These are phyloP conservation scores for Xenus cinereus DNA, from an alignment of 2,113 vertebrate species.

Conservation along the genomic window DNA sequence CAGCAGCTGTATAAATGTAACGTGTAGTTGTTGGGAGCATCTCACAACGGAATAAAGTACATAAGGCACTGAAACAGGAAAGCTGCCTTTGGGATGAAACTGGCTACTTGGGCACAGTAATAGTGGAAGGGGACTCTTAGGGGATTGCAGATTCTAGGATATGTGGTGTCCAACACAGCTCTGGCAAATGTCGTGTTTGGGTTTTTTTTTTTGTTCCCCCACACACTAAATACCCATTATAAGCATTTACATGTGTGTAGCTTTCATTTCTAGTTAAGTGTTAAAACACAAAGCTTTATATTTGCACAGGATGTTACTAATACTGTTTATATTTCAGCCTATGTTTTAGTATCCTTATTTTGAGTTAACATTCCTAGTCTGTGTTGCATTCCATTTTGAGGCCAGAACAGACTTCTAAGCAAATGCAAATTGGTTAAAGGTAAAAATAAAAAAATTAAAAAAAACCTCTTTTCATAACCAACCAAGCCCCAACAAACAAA, in stretches of 20 bases:
- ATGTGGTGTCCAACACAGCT: neutral
- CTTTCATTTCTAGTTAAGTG: neutral
- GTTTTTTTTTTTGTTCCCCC: neutral
- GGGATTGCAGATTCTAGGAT: neutral
- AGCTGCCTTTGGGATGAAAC: neutral
- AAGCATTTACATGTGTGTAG: neutral
- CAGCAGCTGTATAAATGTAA: neutral
- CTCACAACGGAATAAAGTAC: neutral
- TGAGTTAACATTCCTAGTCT: neutral
- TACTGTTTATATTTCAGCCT: neutral
- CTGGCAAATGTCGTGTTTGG: neutral
- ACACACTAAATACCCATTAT: neutral
- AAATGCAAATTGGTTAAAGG: neutral
- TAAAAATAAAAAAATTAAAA: neutral
- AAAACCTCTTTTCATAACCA: neutral
- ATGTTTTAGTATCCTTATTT: neutral
- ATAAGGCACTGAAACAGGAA: rapidly evolving
- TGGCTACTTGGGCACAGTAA: neutral
- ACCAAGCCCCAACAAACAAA: neutral
- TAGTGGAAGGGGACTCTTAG: neutral
- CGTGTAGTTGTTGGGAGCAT: neutral
- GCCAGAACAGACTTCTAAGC: neutral
- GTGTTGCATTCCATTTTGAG: neutral
- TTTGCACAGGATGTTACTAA: neutral
- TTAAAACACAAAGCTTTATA: neutral